phyloP scores from a whole-genome alignment of 2,797 vertebrate species.

The Scomberomorus guttatus region DNA sequence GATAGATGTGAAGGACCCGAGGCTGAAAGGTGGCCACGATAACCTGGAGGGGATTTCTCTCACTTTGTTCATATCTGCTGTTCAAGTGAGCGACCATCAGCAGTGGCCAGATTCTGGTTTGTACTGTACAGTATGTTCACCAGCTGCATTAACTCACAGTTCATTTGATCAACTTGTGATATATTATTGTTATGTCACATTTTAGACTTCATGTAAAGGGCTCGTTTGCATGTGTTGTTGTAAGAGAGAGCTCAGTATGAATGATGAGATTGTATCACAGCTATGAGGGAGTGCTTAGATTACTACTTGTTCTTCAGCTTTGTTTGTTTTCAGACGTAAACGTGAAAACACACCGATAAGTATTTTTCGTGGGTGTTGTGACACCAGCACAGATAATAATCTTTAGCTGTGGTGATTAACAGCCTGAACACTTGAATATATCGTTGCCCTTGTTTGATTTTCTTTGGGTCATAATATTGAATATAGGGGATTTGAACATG shows the following conservation, averaged over 20 bases:
- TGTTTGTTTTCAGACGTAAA: constrained; percentile 19
- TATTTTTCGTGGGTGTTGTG: neutral
- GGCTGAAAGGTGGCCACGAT: constrained; percentile 12
- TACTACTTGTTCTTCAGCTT: constrained; percentile 4
- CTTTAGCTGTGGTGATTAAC: constrained; percentile 25
- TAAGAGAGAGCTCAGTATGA: neutral
- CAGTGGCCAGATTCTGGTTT: neutral
- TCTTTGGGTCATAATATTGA: neutral
- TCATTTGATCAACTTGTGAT: neutral
- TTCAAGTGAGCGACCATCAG: neutral
- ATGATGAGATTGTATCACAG: neutral
- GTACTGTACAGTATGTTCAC: too few species aligned
- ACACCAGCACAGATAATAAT: constrained; percentile 3
- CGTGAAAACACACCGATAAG: constrained; percentile 18
- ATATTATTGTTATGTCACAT: neutral
- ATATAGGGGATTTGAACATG: neutral
- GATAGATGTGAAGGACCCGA: constrained; percentile 39
- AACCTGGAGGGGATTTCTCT: neutral
- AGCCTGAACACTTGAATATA: neutral
- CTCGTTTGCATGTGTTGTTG: neutral
- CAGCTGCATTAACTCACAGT: neutral
- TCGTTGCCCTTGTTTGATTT: neutral
- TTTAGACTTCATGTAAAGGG: neutral
- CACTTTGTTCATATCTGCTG: neutral
- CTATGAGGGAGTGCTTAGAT: neutral